Evolutionary conservation across 2,797 vertebrate genomes (phyloP), one percentile per base, ranked within the genome.

Genomic region (Geotrypetes seraphini): DNA sequence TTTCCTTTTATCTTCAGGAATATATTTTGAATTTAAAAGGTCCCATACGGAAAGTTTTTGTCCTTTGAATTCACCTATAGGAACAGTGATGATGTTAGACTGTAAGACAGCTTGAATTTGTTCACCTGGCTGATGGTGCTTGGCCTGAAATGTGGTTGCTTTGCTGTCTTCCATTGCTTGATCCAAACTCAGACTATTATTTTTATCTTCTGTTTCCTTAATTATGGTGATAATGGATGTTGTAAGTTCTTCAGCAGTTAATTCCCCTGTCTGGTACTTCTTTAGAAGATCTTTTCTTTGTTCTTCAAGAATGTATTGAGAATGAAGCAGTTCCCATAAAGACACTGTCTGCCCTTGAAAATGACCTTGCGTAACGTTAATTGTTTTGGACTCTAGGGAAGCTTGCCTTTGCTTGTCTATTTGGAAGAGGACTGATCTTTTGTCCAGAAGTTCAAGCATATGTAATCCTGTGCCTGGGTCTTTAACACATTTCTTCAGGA

Each of bases 321-420:
- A 89, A 68, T 77, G 84, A 12, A 96, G 79, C 6, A 92, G 69
- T 26, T 91, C 90, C 90, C 90, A 93, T 7, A 88, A 50, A 3
- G 87, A 81, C 20, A 78, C 60, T 19, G 59, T 61, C 29, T 64
- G 76, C 6, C 56, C 76, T 31, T 57, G 72, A 50, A 85, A 86
- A 48, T 77, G 75, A 3, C 65, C 72, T n/a, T 17, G 2, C 0
- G n/a, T 7, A 5, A 49, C 10, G 1, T 16, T 23, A 44, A 63
- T 43, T 3, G 16, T 45, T 16, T 67, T 14, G 0, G 43, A 37
- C 8, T 57, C 68, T 22, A 82, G 49, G 19, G 45, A 47, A 7
- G 6, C 10, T 3, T 72, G 61, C 29, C 50, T 31, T 0, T 50
- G 42, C 34, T 73, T 5, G 4, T 1, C 33, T 16, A 73, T 47